Percentiles rank a stretch among this genome's conserved stretches.
Conservation (phyloP, 2,888 invertebrate species). For the Lepidochitona cinerea region DNA sequence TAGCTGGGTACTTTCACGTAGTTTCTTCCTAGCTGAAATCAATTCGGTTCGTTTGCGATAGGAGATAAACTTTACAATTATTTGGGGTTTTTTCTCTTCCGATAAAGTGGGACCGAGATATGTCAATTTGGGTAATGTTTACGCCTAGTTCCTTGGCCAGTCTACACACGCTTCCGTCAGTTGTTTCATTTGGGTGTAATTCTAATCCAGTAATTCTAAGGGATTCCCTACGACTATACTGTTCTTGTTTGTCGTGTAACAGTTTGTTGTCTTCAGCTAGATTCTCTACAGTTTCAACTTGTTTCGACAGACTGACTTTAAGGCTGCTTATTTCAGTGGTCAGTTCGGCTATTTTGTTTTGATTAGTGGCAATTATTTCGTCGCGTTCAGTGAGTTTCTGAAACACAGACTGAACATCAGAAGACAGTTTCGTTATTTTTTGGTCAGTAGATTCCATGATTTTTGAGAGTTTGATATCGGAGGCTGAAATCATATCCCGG, state of each 20-base stretch:
- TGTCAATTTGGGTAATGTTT: neutral
- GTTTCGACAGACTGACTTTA: neutral
- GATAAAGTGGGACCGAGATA: neutral
- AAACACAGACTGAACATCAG: neutral
- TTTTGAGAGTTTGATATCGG: no score
- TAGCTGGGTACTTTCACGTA: neutral
- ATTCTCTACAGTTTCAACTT: neutral
- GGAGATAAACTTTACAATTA: neutral
- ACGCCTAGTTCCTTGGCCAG: neutral
- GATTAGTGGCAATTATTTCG: neutral
- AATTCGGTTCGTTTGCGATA: constrained; percentile 2
- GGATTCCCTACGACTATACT: neutral
- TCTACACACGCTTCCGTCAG: neutral
- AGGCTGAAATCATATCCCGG: no score
- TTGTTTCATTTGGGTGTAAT: neutral
- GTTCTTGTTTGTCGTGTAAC: neutral
- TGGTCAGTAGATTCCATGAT: no score
- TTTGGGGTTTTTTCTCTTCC: neutral
- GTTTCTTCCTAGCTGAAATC: neutral
- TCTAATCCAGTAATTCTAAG: neutral
- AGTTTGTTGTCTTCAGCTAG: neutral
- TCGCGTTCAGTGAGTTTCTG: neutral
- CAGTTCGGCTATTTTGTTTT: neutral
- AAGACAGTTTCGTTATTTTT: neutral
- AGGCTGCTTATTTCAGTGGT: neutral